Evolutionary conservation across 1,140 invertebrate genomes (phyloP), one percentile per base, ranked within the genome.

Genomic region (Fopius arisanus): DNA sequence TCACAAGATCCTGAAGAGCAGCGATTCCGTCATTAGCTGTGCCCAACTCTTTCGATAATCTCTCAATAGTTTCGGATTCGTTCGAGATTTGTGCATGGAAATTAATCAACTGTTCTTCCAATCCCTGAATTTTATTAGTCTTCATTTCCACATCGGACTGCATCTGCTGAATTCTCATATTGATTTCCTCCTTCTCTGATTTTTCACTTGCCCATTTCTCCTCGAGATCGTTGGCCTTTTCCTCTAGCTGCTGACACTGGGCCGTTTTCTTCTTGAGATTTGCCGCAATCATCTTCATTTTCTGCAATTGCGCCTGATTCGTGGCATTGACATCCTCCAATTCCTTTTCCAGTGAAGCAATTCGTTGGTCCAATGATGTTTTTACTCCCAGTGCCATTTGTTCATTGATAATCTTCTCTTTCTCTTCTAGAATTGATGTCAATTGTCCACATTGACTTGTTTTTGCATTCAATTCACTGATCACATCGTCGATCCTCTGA

Each of bases 231-330:
- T 43, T 26, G 0, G 85, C 68, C 9, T 81, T 86, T n/a, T 84
- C 80, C 85, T 94, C 92, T 19, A 94, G 82, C 70, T 94, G 92
- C 59, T 90, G 87, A 67, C 91, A 92, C 54, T 91, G 84, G 19
- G 87, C 76, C 0, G 89, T 86, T 81, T 94, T 94, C 77, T 94
- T 94, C 80, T 95, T 95, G 7, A 94, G 87, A 78, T 91, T 94
- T 0, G 91, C 87, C 2, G 93, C 93, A 76, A 93, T 91, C 76
- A 94, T 94, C 78, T 94, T 94, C 82, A 95, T 90, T 84, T 94
- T 94, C 67, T 94, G 93, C 26, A 92, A 80, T 67, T 85, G 86
- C 2, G 70, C 67, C 51, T 83, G 80, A 1, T 77, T 69, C 7
- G 83, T 86, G 0, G 75, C 71, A 5, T 81, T 78, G 0, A 79